phyloP scores from a whole-genome alignment of 1,140 invertebrate species.

The Panagrolaimus sp. region DNA sequence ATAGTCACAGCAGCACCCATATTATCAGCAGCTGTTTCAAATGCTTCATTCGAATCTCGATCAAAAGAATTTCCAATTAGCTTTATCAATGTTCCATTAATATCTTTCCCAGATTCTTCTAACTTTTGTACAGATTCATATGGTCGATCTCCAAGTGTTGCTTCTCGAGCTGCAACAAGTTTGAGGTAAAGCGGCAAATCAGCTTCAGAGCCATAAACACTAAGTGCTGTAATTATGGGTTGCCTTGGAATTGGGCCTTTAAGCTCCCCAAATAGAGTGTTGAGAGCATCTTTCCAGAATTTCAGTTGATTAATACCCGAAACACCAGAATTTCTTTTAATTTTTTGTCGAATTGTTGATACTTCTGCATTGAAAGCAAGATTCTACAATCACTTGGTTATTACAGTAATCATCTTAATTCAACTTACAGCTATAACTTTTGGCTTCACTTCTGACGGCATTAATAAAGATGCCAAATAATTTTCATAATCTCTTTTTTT shows the following conservation, averaged over 20 bases:
- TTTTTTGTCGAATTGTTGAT: slow-evolving; percentile 38
- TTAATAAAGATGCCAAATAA: slow-evolving; percentile 32
- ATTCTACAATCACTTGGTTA: slow-evolving; percentile 25
- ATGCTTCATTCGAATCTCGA: neutral
- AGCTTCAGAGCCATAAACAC: slow-evolving; percentile 15
- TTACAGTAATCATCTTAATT: slow-evolving; percentile 18
- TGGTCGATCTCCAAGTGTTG: slow-evolving; percentile 44
- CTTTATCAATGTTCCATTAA: slow-evolving; percentile 35
- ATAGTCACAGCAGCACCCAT: slow-evolving; percentile 32
- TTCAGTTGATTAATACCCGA: slow-evolving; percentile 41
- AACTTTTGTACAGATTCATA: slow-evolving; percentile 26
- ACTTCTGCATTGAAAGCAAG: slow-evolving; percentile 47
- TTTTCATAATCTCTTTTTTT: slow-evolving; percentile 43
- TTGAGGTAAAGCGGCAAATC: slow-evolving; percentile 30
- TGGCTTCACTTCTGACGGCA: slow-evolving; percentile 23
- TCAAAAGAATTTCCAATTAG: slow-evolving; percentile 12
- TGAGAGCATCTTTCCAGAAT: slow-evolving; percentile 45
- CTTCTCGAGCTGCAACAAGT: slow-evolving; percentile 37
- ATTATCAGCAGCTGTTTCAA: slow-evolving; percentile 11
- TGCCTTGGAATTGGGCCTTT: slow-evolving; percentile 39
- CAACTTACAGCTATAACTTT: slow-evolving; percentile 29
- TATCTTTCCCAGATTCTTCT: slow-evolving; percentile 25
- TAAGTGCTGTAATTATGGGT: slow-evolving; percentile 38
- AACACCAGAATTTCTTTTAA: slow-evolving; percentile 37
- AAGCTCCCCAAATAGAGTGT: slow-evolving; percentile 21